A percentile compares a stretch with the other conserved stretches of the same genome.
Evolutionary conservation across 2,888 invertebrate genomes (phyloP).

Genomic region (Oligia latruncula): DNA sequence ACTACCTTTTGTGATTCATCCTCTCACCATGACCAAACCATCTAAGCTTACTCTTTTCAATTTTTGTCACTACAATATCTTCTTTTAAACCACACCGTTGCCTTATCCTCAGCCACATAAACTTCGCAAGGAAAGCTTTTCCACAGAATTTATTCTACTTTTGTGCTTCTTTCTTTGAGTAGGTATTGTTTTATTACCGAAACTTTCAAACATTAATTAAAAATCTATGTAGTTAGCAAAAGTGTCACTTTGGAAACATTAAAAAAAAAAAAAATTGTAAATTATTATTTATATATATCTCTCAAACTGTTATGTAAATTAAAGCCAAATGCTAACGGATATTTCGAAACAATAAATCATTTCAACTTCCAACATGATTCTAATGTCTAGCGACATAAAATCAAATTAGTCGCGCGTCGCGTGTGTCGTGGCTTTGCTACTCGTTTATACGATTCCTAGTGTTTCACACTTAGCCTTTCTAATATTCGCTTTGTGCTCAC

Average conservation of each 20-base stretch:
- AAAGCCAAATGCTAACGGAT: conserved; percentile 11
- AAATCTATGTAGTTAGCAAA: background rate
- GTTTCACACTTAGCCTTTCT: conserved; percentile 31
- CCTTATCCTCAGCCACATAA: background rate
- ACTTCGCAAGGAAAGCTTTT: background rate
- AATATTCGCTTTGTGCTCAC: conserved; percentile 39
- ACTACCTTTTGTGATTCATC: too few relatives aligned
- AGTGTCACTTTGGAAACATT: background rate
- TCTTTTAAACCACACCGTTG: too few relatives aligned
- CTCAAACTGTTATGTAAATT: background rate
- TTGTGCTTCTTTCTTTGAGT: background rate
- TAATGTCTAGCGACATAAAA: conserved; percentile 12
- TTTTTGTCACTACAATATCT: too few relatives aligned
- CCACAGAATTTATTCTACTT: background rate
- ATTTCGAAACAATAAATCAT: conserved; percentile 25
- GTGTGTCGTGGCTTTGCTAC: background rate
- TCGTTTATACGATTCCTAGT: conserved; percentile 19
- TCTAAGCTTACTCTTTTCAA: too few relatives aligned
- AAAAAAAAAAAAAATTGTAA: too few relatives aligned
- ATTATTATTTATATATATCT: background rate
- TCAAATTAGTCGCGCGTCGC: background rate
- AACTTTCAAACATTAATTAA: background rate
- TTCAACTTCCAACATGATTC: background rate
- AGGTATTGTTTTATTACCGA: background rate
- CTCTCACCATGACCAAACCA: too few relatives aligned